A percentile compares a stretch with the other conserved stretches of the same genome.
Evolutionary conservation across 2,113 vertebrate genomes (phyloP).

Genomic region (Carassius carassius): DNA sequence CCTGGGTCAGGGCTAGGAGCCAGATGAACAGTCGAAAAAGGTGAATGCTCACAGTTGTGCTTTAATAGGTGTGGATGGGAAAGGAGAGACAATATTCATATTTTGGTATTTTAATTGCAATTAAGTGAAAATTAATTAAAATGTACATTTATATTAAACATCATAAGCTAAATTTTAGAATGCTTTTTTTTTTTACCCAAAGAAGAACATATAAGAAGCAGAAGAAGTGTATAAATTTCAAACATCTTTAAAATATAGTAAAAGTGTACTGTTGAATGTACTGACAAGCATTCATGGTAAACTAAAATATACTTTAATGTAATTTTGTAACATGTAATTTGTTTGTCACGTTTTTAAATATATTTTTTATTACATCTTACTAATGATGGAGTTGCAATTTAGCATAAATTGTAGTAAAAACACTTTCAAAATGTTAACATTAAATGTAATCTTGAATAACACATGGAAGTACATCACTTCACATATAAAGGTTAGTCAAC

Average conservation of each 20-base stretch:
- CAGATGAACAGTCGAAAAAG: conserved; percentile 1
- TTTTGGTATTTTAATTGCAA: not conserved
- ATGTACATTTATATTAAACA: not conserved
- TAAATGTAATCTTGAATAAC: not conserved
- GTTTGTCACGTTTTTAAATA: too few relatives aligned
- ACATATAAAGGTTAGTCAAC: not conserved
- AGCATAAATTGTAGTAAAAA: too few relatives aligned
- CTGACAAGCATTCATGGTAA: too few relatives aligned
- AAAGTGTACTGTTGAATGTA: too few relatives aligned
- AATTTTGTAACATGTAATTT: too few relatives aligned
- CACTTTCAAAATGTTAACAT: too few relatives aligned
- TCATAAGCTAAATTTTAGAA: not conserved
- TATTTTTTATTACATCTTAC: not conserved
- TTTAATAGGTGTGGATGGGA: not conserved
- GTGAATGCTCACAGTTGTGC: not conserved
- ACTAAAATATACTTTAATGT: too few relatives aligned
- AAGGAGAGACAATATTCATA: not conserved
- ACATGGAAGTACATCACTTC: not conserved
- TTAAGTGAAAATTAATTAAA: not conserved
- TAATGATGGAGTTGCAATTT: too few relatives aligned
- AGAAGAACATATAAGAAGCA: too few relatives aligned
- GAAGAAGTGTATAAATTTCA: too few relatives aligned
- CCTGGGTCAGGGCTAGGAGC: not conserved
- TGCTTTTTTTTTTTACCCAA: not conserved
- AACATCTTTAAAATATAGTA: too few relatives aligned